Evolutionary conservation across 1,140 invertebrate genomes (phyloP), one percentile per base, ranked within the genome.

Genomic region (Tetranychus cinnabarinus): DNA sequence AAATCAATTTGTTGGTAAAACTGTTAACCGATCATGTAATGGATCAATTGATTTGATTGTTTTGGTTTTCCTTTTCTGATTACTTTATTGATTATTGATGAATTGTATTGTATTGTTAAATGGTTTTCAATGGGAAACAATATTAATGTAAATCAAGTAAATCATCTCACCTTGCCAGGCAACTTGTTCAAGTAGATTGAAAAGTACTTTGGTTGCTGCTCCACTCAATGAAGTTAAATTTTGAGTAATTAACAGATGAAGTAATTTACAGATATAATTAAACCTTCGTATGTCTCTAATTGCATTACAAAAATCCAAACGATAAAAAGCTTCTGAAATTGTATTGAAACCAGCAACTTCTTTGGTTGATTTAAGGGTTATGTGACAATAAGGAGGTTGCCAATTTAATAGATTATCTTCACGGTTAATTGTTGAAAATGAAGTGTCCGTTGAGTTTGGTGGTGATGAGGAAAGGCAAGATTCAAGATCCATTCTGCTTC

Each of bases 331-430:
- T 74, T 97, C 93, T 67, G 86, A 88, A 46, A 98, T 76, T 56
- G 86, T 88, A 71, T 93, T 95, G 72, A 92, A 90, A 50, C 88
- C 87, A 62, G 88, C 88, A 69, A 86, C 83, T 77, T 92, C 88
- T 75, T 84, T 81, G 58, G 88, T 89, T 69, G 84, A 87, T 73
- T 87, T 87, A 63, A 88, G 79, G 52, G 87, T 90, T 67, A 92
- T 88, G 71, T 88, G 87, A 76, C 87, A 91, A 76, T 90, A 84
- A 65, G 88, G 88, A 65, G 88, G 88, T 67, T 50, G 60, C 37
- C n/a, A 39, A 33, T 60, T 31, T n/a, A 37, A 47, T 35, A 59
- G 33, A 34, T 37, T 36, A 52, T 52, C 50, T n/a, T 52, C 50
- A n/a, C 31, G 50, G 8, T n/a, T 12, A 52, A 7, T 31, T 52